Percentiles rank a stretch among this genome's conserved stretches.
These are phyloP conservation scores for Pao palembangensis DNA, from an alignment of 2,113 vertebrate genomes.

Conservation along the genomic window DNA sequence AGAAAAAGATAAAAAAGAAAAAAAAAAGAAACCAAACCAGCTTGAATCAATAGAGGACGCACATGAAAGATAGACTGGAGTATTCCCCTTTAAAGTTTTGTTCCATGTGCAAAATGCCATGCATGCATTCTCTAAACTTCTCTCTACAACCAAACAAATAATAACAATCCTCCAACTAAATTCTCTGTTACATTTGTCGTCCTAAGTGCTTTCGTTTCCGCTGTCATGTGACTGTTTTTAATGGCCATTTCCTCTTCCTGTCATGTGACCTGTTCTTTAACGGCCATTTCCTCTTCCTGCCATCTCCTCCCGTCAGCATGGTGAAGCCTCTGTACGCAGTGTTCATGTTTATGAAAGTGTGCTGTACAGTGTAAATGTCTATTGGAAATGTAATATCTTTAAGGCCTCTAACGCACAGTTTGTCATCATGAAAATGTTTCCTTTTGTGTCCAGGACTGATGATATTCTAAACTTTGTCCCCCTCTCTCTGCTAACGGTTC, in stretches of 20 bases:
- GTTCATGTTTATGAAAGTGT: conserved; percentile 76
- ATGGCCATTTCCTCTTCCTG: conserved; percentile 76
- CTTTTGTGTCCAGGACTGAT: conserved; percentile 66
- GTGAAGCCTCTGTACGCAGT: conserved; percentile 83
- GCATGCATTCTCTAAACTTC: conserved; percentile 89
- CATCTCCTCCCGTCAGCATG: conserved; percentile 79
- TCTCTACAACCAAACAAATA: conserved; percentile 78
- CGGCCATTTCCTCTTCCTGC: conserved; percentile 80
- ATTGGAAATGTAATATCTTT: conserved; percentile 61
- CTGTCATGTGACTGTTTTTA: conserved; percentile 77
- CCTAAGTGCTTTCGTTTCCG: conserved; percentile 76
- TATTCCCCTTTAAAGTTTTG: conserved; percentile 91
- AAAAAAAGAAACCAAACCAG: conserved; percentile 13
- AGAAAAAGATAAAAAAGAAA: conserved; percentile 35
- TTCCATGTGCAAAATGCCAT: conserved; percentile 88
- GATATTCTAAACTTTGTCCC: conserved; percentile 66
- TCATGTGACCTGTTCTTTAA: conserved; percentile 77
- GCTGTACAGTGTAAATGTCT: conserved; percentile 72
- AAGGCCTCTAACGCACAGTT: conserved; percentile 71
- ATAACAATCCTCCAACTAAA: conserved; percentile 74
- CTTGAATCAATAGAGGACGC: conserved; percentile 74
- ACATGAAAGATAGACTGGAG: conserved; percentile 66
- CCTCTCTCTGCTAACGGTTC: conserved; percentile 76
- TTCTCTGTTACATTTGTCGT: conserved; percentile 86
- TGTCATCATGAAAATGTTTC: conserved; percentile 63